Base-by-base conservation (phyloP, 2,797 vertebrate species). In the Rhincodon typus region DNA sequence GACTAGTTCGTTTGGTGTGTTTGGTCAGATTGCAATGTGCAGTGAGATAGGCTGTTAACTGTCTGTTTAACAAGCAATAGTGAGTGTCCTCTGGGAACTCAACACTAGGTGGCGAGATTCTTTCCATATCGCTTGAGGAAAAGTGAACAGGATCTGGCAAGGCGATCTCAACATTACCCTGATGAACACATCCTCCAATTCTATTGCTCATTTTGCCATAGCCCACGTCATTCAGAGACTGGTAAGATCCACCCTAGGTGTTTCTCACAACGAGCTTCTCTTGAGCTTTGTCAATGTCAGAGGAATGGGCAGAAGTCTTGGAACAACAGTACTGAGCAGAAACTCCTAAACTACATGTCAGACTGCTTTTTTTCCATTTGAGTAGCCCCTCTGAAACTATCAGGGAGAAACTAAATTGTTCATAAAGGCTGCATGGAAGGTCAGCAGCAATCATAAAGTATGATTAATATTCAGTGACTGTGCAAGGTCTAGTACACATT, bases 381-480 rank as follows among this genome's bases (percentile, higher is more conserved):
- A 93, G n/a, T 84, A 84, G 82, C 82, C 82, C 1, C 21, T 84
- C 82, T 84, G 82, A 93, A 69, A 21, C 34, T 91, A 91, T 67
- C 88, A 67, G 57, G 13, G 5, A 90, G 38, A 91, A 67, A 38
- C 42, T 67, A 69, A 25, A 93, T 93, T 93, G 90, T 66, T 69
- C 90, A 69, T 93, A 38, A 69, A 93, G 38, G 25, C 90, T 93
- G 90, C 90, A 93, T 42, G 90, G 66, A 93, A 93, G 90, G 90
- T 69, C 90, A 93, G 66, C 21, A 69, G 8, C 19, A 93, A 69
- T 66, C n/a, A 69, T 66, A 42, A 69, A 42, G 66, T 38, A 46
- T 93, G 66, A 93, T 93, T 93, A 93, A 93, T 93, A 93, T 93
- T 69, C 62, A 93, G 67, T 90, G 62, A 91, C 88, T 67, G 57